phyloP scores from a whole-genome alignment of 2,888 invertebrate species.

The Brachycybe producta region DNA sequence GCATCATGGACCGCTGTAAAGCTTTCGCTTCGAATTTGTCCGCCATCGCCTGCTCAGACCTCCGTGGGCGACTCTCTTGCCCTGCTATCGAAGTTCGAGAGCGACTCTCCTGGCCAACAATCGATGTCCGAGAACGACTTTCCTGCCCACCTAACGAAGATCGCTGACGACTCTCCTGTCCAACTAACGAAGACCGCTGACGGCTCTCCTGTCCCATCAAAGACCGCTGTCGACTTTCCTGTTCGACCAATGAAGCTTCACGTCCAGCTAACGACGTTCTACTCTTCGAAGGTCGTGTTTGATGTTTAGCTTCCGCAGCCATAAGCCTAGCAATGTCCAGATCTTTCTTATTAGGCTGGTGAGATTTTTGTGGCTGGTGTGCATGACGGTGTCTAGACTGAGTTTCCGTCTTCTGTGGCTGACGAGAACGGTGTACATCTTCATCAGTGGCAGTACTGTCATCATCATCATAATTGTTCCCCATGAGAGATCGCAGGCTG shows the following conservation, averaged over 20 bases:
- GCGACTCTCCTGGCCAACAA: no score
- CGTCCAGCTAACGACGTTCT: not conserved
- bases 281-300: not conserved
- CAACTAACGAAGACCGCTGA: not conserved
- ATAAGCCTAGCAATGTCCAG: no score
- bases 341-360: not conserved
- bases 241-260: not conserved
- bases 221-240: not conserved
- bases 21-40: conserved; percentile 6
- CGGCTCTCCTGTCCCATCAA: not conserved
- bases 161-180: not conserved
- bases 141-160: not conserved
- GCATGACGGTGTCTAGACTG: not conserved
- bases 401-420: no score
- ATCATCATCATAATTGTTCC: conserved; percentile 30
- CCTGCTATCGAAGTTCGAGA: no score
- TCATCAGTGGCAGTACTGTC: conserved; percentile 22
- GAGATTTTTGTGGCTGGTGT: no score
- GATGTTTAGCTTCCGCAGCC: no score
- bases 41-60: not conserved
- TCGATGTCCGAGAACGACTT: not conserved
- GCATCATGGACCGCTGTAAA: not conserved
- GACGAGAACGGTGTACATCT: not conserved
- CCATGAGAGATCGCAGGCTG: conserved; percentile 31
- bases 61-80: no score